phyloP scores from a whole-genome alignment of 2,888 invertebrate species.

The Epistrophe eligans region DNA sequence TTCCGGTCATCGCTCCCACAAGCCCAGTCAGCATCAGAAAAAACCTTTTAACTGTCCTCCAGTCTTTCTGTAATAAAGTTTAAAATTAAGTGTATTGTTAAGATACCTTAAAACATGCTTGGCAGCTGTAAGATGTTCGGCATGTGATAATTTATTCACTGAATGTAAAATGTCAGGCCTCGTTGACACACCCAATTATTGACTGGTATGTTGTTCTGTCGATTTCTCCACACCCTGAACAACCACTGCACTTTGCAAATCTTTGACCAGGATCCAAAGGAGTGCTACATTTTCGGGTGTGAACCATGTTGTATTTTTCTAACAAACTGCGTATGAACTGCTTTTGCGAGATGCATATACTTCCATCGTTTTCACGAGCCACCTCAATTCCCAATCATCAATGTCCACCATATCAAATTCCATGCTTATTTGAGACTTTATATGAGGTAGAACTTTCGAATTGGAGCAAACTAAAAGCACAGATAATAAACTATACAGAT shows the following conservation, averaged over 20 bases:
- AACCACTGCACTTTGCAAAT: too few species aligned
- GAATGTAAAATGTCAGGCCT: constrained; percentile 19
- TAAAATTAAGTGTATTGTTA: not conserved
- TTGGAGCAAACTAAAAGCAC: too few species aligned
- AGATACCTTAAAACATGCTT: constrained; percentile 3
- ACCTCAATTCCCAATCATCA: not conserved
- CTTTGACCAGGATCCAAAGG: not conserved
- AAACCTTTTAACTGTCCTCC: constrained; percentile 32
- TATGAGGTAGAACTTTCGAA: not conserved
- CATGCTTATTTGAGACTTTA: not conserved
- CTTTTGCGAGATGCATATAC: too few species aligned
- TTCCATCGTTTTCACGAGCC: not conserved
- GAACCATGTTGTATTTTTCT: not conserved
- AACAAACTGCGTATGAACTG: not conserved
- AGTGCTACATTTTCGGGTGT: not conserved
- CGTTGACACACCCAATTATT: not conserved
- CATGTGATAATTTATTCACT: constrained; percentile 53
- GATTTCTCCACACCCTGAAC: not conserved
- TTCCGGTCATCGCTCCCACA: constrained; percentile 41
- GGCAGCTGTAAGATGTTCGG: constrained; percentile 57
- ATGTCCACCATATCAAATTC: constrained; percentile 8
- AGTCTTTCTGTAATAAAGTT: constrained; percentile 7
- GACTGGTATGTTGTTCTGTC: not conserved
- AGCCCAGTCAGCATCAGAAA: constrained; percentile 69
- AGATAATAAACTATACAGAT: too few species aligned